Evolutionary conservation across 2,797 vertebrate genomes (phyloP), one percentile per base, ranked within the genome.

Genomic region (Trematocara caparti): DNA sequence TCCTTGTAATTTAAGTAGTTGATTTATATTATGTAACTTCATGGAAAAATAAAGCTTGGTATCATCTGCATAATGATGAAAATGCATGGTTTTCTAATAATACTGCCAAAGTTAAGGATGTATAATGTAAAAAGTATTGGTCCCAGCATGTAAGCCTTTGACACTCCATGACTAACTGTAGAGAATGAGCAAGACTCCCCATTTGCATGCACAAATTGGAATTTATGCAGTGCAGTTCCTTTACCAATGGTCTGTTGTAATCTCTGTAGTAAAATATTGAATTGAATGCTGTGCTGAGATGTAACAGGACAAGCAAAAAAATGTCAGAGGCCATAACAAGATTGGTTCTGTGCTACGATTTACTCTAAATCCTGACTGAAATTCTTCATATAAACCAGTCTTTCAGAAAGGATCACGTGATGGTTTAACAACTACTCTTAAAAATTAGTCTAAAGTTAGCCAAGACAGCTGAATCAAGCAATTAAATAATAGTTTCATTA

Each of bases 11-110:
- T 57, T 57, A 32, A 17, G 27, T 57, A 4, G 53, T 57, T 59
- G 9, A 1, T 34, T 59, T 34, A 34, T 59, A n/a, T 59, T 34
- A 7, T 59, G 15, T 0, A n/a, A 4, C 17, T 34, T 34, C 2
- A 34, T 34, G 55, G 1, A 34, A 34, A 59, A 4, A 12, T 59
- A 4, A 59, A 36, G 55, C 15, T 36, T 1, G 9, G 17, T 59
- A 34, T 59, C 55, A 59, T 59, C 55, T 34, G 55, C 55, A 59
- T 59, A 59, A 34, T n/a, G 6, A 59, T n/a, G 55, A 59, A n/a
- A 59, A 59, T 34, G 9, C 9, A 59, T 36, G 17, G 55, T 59
- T 59, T 36, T n/a, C 10, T 7, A 36, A 59, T 34, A n/a, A 34
- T 36, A 36, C 15, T 36, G 9, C 55, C 55, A 34, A 59, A 36